Conservation (phyloP, 2,797 vertebrate species). For the Adrianichthys oophorus region DNA sequence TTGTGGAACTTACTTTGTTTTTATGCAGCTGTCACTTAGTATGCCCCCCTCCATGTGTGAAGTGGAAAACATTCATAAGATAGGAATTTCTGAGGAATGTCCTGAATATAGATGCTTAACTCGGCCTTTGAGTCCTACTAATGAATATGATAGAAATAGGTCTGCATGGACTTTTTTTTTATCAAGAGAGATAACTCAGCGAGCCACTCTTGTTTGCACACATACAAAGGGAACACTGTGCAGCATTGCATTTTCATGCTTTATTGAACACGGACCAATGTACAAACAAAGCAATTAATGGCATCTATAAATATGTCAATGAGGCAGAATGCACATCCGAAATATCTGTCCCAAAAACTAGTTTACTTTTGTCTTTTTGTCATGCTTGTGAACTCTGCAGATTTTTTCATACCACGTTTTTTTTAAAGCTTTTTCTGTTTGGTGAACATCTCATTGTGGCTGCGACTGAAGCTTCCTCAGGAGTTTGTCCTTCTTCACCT, state of each 20-base stretch:
- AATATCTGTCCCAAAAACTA: slow-evolving; percentile 6
- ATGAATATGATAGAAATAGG: slow-evolving; percentile 60
- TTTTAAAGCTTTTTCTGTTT: slow-evolving; percentile 39
- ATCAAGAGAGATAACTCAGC: slow-evolving; percentile 68
- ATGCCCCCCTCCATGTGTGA: background rate
- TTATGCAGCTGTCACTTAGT: background rate
- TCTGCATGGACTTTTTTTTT: slow-evolving; percentile 51
- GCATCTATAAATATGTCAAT: slow-evolving; percentile 42
- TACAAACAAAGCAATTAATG: slow-evolving; percentile 49
- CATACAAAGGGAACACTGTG: slow-evolving; percentile 73
- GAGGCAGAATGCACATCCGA: slow-evolving; percentile 40
- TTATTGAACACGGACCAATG: slow-evolving; percentile 53
- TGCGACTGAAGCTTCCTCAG: slow-evolving; percentile 25
- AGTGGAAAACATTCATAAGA: slow-evolving; percentile 38
- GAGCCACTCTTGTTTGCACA: slow-evolving; percentile 60
- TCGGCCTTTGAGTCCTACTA: slow-evolving; percentile 49
- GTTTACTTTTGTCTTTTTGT: slow-evolving; percentile 4
- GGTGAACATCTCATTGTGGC: too few species aligned
- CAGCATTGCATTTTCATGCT: slow-evolving; percentile 57
- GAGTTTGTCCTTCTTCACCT: slow-evolving; percentile 38
- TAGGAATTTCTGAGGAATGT: slow-evolving; percentile 32
- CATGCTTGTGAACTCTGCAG: slow-evolving; percentile 9
- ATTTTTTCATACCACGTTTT: slow-evolving; percentile 18
- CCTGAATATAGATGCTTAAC: slow-evolving; percentile 23
- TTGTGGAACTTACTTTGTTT: too few species aligned